Evolutionary conservation across 2,797 vertebrate genomes (phyloP), one percentile per base, ranked within the genome.

Genomic region (Acanthis flammea): DNA sequence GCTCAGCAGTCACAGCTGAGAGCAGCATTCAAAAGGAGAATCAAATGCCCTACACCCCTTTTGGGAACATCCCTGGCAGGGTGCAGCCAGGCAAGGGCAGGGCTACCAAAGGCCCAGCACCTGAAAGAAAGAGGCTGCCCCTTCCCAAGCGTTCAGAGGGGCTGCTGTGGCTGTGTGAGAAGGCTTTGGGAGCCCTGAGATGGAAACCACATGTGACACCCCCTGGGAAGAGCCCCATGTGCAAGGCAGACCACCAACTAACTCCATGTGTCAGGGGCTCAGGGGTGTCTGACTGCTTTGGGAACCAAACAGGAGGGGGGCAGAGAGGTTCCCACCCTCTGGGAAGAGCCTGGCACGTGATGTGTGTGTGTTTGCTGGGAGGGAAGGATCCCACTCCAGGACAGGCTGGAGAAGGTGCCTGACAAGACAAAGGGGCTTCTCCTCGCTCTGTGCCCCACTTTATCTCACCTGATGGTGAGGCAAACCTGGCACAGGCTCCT

Each of bases 221-320:
- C 70, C 82, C 79, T 41, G 62, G 54, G 94, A 96, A 92, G 70
- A 79, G 48, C 82, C 83, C 88, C 66, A 62, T 39, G 41, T 51
- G 92, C 68, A 63, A 77, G 87, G 50, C 78, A 86, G 92, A 97
- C 92, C 92, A 94, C 94, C 96, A 95, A 85, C 91, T 74, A 88
- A 88, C 88, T 94, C 9, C 83, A 82, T 91, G 88, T 85, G 83
- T 74, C 65, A 57, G 86, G 90, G 27, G 61, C 90, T 89, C 25
- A 0, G 41, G 96, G 78, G 84, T 72, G 90, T 86, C 93, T 67
- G 90, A 25, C 48, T 81, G 30, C 42, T 81, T 45, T 77, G 82
- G 95, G 84, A 88, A 58, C 30, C 48, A 41, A 47, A 53, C 37
- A 55, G 31, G 30, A 54, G 50, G 11, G 62, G 55, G 79, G 66